Evolutionary conservation across 2,888 invertebrate species (phyloP), one percentile per base, ranked within the genome.

Genomic region (Drosophila parthenogenetica): DNA sequence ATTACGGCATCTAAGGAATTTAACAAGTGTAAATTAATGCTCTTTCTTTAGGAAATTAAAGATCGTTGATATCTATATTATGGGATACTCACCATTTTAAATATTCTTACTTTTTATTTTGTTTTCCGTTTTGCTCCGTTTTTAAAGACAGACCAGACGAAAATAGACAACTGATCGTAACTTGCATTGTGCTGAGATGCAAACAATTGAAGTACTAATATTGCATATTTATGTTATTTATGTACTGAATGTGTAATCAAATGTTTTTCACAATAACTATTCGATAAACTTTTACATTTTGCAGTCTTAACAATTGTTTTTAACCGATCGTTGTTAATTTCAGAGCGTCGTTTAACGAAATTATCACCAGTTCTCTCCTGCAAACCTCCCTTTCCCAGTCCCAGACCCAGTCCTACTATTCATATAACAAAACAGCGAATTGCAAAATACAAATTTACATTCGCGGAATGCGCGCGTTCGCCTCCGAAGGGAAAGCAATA

Each of bases 401-500:
- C 8, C 29, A 29, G 29, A 2, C 8, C 25, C 25, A 25, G 25
- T 25, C 35, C 14, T 11, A 35, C 22, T n/a, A 19, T 13, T 14
- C 13, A 32, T 35, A 16, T 39, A 55, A 10, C 29, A 8, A n/a
- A 51, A 32, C 37, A 19, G 37, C 32, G 19, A 39, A 35, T 42
- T 29, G 17, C 14, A 17, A 19, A 42, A 49, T 35, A 42, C 25
- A 50, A 51, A 48, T 66, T 46, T 54, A 48, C 43, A 53, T 48
- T 63, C 25, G 63, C 50, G 66, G 66, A 73, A 79, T 64, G 55
- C 70, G 66, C 79, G 69, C 43, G 11, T 35, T 67, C 57, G 55
- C 40, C 51, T 57, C 51, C 51, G 50, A 37, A 59, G 62, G 43
- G 79, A 64, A 66, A 43, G 64, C 59, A 64, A 78, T 68, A 71